These are phyloP conservation scores for Solen grandis DNA, from an alignment of 1,140 invertebrate species.

Conservation along the genomic window DNA sequence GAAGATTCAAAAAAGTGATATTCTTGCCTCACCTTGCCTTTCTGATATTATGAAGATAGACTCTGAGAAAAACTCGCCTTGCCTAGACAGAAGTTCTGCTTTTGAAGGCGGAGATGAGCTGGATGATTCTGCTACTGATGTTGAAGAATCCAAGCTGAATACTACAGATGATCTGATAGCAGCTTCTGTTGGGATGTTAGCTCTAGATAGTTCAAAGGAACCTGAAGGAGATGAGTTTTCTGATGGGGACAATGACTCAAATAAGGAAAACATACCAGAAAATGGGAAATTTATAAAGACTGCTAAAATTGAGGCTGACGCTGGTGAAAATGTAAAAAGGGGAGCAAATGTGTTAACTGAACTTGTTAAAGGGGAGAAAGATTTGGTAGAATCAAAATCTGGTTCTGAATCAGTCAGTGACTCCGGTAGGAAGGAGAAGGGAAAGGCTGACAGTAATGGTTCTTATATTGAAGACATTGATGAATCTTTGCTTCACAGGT, in stretches of 20 bases:
- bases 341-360: not conserved
- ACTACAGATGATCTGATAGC: conserved; percentile 48
- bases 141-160: conserved; percentile 26
- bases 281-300: not conserved
- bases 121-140: not conserved
- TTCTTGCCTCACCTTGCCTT: conserved; percentile 42
- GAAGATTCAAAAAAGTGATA: conserved; percentile 22
- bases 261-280: not conserved
- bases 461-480: conserved; percentile 36
- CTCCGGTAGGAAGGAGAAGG: not conserved
- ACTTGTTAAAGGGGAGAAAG: too few relatives aligned
- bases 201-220: not conserved
- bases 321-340: not conserved
- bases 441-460: not conserved
- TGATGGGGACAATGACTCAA: not conserved
- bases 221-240: not conserved
- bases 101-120: conserved; percentile 38
- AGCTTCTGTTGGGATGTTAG: conserved; percentile 21
- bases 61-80: conserved; percentile 27
- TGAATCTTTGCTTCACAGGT: conserved; percentile 40
- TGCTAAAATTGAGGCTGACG: not conserved
- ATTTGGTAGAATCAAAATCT: too few relatives aligned
- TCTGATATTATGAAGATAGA: conserved; percentile 43
- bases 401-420: not conserved
- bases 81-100: conserved; percentile 15